Evolutionary conservation across 2,797 vertebrate species (phyloP).

Genomic region (Cheracebus regulus): DNA sequence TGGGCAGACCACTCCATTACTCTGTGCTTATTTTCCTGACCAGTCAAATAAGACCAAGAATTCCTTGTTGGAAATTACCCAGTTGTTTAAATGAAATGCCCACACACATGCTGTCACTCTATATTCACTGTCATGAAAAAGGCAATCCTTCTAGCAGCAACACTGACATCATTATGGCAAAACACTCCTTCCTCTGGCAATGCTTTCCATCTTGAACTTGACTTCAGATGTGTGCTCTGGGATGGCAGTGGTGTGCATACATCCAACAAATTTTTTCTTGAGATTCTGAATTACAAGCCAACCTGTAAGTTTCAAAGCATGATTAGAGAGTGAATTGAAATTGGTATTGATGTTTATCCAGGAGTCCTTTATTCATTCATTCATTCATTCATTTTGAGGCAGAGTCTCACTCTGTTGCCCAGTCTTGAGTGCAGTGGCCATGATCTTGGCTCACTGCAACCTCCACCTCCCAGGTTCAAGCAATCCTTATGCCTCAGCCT

Average conservation of each 20-base stretch:
- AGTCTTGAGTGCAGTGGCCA: rapidly evolving
- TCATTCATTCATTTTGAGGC: too few species aligned
- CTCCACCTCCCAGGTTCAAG: too few species aligned
- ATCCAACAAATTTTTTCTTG: not conserved
- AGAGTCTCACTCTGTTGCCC: too few species aligned
- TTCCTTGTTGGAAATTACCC: not conserved
- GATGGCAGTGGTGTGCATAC: not conserved
- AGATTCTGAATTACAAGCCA: not conserved
- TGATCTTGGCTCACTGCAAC: too few species aligned
- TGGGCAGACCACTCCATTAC: not conserved
- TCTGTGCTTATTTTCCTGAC: constrained; percentile 53
- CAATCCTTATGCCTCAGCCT: too few species aligned
- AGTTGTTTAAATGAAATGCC: not conserved
- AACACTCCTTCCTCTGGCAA: not conserved
- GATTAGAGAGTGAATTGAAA: not conserved
- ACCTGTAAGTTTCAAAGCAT: not conserved
- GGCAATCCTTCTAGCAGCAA: not conserved
- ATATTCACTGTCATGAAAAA: not conserved
- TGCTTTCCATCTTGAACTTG: not conserved
- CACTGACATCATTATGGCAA: not conserved
- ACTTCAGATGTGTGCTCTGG: not conserved
- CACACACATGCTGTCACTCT: not conserved
- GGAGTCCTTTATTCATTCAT: too few species aligned
- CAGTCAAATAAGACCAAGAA: not conserved
- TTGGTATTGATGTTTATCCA: not conserved